Base-by-base conservation (phyloP, 2,888 invertebrate species). In the Parnassius glacialis region DNA sequence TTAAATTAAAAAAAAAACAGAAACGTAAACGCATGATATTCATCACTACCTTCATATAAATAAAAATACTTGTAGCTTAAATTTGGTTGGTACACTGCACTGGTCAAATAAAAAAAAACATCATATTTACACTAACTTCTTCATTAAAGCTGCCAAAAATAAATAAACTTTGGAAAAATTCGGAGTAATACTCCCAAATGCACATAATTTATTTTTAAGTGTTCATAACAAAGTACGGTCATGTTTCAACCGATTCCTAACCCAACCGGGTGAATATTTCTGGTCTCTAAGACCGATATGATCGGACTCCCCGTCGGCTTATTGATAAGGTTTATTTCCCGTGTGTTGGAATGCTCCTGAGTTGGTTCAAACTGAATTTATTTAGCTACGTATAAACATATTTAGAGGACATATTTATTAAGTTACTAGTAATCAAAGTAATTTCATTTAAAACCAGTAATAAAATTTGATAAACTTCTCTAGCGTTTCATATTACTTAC, bases 241-340 rank as follows among this genome's bases (percentile, higher is more conserved):
- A 78, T 80, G 80, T 81, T 78, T 75, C 70, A 74, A 71, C 64
- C 71, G 74, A 79, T 85, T 85, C 77, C 80, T 83, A 81, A 80
- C 76, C 84, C 81, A 69, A 70, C 68, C 67, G 74, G 74, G 78
- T 78, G 83, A 78, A 83, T 85, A 84, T 83, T 79, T 80, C 77
- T 75, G 69, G 78, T 75, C 78, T 76, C 69, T 76, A 68, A 79
- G 78, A 76, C 77, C 82, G 89, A 90, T 90, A 84, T 78, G 82
- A 90, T 89, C 90, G 82, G 87, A 84, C 87, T 75, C 89, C 90
- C 90, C 86, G 90, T 80, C 77, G 90, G 78, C 87, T 88, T 89
- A 89, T 88, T 88, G 90, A 90, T 90, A 90, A 89, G 83, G 83
- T 84, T 87, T 85, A 89, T 87, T 87, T 88, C 87, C 89, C 85